Percentiles rank a stretch among this genome's conserved stretches.
Conservation (phyloP, 2,888 invertebrate species). For the Ptilodon capucinus region DNA sequence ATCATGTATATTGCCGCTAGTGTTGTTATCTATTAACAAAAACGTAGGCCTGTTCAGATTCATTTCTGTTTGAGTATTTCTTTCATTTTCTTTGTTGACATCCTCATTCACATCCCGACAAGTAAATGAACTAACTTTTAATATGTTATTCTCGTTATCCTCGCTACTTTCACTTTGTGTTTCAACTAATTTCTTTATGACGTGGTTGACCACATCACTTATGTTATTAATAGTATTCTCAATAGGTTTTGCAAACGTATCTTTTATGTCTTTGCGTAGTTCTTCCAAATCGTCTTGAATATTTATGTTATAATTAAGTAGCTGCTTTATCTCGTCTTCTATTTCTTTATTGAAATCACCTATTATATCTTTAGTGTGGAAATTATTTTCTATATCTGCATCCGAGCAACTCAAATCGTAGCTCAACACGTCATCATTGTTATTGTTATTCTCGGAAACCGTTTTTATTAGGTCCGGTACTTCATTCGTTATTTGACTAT, state of each 20-base stretch:
- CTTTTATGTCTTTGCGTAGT: conserved; percentile 75
- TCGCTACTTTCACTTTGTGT: conserved; percentile 56
- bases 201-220: conserved; percentile 78
- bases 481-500: conserved; percentile 53
- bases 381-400: conserved; percentile 75
- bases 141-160: conserved; percentile 32
- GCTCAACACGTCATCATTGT: conserved; percentile 44
- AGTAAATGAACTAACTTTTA: conserved; percentile 23
- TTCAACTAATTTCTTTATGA: conserved; percentile 75
- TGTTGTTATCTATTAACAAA: conserved; percentile 66
- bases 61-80: conserved; percentile 67
- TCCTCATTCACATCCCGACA: conserved; percentile 40
- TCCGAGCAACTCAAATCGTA: conserved; percentile 61
- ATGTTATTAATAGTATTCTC: conserved; percentile 79
- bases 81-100: conserved; percentile 66
- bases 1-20: conserved; percentile 76
- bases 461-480: conserved; percentile 75
- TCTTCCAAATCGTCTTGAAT: conserved; percentile 76
- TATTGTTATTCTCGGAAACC: conserved; percentile 67
- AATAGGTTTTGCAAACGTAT: conserved; percentile 74
- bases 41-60: conserved; percentile 74
- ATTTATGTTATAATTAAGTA: conserved; percentile 74
- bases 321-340: conserved; percentile 81
- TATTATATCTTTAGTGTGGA: conserved; percentile 75
- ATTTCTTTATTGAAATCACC: conserved; percentile 84